These are phyloP conservation scores for Solea senegalensis DNA, from an alignment of 2,113 vertebrate species.

Conservation along the genomic window DNA sequence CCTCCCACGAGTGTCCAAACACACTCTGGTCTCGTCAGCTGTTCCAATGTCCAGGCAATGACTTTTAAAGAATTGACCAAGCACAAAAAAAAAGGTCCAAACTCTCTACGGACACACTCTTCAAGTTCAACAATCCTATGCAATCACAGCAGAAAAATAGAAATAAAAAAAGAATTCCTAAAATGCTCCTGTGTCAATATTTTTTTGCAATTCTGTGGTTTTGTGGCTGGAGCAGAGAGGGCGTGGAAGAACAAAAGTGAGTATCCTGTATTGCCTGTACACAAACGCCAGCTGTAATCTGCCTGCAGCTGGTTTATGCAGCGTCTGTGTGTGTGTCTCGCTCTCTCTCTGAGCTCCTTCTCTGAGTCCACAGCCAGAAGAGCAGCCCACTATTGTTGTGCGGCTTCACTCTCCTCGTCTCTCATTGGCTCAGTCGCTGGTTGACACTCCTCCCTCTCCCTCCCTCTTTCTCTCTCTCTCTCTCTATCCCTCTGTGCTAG, in stretches of 20 bases:
- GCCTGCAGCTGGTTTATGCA: constrained; percentile 63
- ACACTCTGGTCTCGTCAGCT: constrained; percentile 22
- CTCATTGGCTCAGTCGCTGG: constrained; percentile 71
- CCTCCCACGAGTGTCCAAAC: constrained; percentile 31
- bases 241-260: constrained; percentile 39
- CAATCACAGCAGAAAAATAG: constrained; percentile 54
- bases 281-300: constrained; percentile 57
- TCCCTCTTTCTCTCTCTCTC: constrained; percentile 44
- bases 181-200: constrained; percentile 47
- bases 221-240: constrained; percentile 21
- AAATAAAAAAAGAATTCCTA: constrained; percentile 29
- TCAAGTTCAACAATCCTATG: constrained; percentile 50
- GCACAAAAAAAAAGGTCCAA: constrained; percentile 43
- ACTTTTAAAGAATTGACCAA: constrained; percentile 28
- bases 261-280: constrained; percentile 28
- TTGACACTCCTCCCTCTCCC: constrained; percentile 67
- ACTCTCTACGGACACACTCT: constrained; percentile 44
- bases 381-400: constrained; percentile 84
- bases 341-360: constrained; percentile 58
- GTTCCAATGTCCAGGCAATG: constrained; percentile 24
- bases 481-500: constrained; percentile 61
- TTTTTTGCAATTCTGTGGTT: constrained; percentile 36
- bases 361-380: constrained; percentile 78
- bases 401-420: constrained; percentile 64
- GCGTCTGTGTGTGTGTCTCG: constrained; percentile 48